Conservation (phyloP, 30 jellyfish, hydroid and myxozoan species). For the Hydra vulgaris region DNA sequence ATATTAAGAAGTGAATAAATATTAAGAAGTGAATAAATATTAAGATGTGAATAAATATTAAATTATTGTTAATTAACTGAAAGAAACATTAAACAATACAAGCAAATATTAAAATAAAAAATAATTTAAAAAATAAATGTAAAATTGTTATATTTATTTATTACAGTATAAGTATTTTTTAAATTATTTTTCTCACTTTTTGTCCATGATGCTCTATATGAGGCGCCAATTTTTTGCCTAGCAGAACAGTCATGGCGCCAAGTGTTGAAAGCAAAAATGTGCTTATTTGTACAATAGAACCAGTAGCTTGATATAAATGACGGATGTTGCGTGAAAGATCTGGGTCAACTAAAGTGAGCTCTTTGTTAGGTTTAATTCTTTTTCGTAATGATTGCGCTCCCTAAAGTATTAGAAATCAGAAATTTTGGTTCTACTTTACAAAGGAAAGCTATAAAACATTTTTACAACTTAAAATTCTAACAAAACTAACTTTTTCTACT, state of each 20-base stretch:
- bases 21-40: no score
- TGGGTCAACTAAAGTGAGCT: conserved; percentile 53
- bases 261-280: conserved; percentile 54
- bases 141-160: neutral
- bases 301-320: conserved; percentile 82
- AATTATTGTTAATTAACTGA: no score
- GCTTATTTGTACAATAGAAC: conserved; percentile 89
- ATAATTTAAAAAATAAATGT: no score
- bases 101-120: conserved; percentile 11
- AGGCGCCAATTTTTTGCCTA: conserved; percentile 83
- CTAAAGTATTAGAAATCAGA: conserved; percentile 21
- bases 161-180: no score
- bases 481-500: conserved; percentile 57
- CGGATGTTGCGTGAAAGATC: conserved; percentile 60
- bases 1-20: no score
- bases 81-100: no score
- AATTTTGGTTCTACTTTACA: neutral
- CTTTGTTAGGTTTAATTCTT: conserved; percentile 53
- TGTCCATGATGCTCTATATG: conserved; percentile 65
- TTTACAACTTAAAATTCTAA: neutral
- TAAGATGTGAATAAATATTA: no score
- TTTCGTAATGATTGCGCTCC: conserved; percentile 76
- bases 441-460: neutral
- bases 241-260: conserved; percentile 48
- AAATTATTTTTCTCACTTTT: conserved; percentile 52